Percentiles rank a stretch among this genome's conserved stretches.
Evolutionary conservation across 2,113 vertebrate species (phyloP).

Genomic region (Phalacrocorax aristotelis): DNA sequence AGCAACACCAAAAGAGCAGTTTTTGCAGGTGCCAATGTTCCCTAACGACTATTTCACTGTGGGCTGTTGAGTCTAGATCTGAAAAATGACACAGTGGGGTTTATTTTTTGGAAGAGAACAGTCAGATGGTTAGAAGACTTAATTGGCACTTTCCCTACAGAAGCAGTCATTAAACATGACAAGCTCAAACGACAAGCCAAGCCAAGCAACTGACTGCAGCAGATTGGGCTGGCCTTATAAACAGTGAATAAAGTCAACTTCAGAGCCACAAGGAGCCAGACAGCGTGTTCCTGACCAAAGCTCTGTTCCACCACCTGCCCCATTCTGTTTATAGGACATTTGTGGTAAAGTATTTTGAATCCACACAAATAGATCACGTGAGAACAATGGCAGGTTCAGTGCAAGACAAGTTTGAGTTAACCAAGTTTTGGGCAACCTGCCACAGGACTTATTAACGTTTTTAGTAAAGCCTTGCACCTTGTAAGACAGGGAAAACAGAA

Average conservation of each 20-base stretch:
- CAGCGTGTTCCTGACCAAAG: neutral
- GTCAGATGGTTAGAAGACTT: neutral
- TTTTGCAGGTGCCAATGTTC: neutral
- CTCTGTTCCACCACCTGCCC: neutral
- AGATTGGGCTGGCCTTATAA: neutral
- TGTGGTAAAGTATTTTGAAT: neutral
- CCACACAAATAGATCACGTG: neutral
- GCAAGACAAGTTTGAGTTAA: neutral
- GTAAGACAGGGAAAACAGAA: neutral
- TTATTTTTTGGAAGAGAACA: neutral
- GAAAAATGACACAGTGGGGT: neutral
- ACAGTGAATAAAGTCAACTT: neutral
- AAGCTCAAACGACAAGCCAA: neutral
- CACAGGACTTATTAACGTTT: neutral
- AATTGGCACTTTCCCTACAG: neutral
- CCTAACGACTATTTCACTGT: neutral
- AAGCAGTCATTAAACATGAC: neutral
- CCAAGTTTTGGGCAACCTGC: neutral
- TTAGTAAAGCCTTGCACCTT: neutral
- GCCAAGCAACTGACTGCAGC: neutral
- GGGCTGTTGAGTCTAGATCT: neutral
- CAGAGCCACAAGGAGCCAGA: neutral
- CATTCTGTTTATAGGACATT: too few relatives aligned
- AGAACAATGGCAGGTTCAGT: neutral
- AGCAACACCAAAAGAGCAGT: neutral